Conservation (phyloP, 2,888 invertebrate species). For the Machimus rusticus region DNA sequence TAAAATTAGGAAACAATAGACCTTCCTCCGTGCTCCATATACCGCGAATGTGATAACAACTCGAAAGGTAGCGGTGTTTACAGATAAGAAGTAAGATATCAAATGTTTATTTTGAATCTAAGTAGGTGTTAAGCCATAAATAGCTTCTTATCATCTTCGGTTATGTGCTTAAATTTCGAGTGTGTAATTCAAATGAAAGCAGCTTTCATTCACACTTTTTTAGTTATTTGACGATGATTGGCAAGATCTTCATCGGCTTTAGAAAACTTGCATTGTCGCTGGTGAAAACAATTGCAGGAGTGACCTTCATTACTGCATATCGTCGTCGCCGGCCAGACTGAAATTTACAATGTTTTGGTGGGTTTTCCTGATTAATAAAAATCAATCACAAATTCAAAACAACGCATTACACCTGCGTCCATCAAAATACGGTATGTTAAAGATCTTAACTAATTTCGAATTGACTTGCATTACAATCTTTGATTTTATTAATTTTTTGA, state of each 20-base stretch:
- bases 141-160: not conserved
- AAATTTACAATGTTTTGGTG: not conserved
- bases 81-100: not conserved
- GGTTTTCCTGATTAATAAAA: not conserved
- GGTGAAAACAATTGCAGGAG: not conserved
- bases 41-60: not conserved
- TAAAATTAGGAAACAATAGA: slow-evolving; percentile 16
- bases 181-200: not conserved
- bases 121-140: not conserved
- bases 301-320: not conserved
- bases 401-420: not conserved
- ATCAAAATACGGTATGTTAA: too few species aligned
- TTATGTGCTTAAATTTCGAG: not conserved
- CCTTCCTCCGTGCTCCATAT: not conserved
- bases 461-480: too few species aligned
- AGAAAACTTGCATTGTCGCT: not conserved
- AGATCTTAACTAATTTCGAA: too few species aligned
- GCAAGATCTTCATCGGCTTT: not conserved
- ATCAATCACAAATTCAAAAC: not conserved
- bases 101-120: not conserved
- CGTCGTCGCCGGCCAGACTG: not conserved
- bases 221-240: not conserved
- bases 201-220: not conserved
- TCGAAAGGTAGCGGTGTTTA: not conserved
- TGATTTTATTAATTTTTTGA: too few species aligned